Evolutionary conservation across 2,888 invertebrate species (phyloP).

Genomic region (Digitonthophagus gazella): DNA sequence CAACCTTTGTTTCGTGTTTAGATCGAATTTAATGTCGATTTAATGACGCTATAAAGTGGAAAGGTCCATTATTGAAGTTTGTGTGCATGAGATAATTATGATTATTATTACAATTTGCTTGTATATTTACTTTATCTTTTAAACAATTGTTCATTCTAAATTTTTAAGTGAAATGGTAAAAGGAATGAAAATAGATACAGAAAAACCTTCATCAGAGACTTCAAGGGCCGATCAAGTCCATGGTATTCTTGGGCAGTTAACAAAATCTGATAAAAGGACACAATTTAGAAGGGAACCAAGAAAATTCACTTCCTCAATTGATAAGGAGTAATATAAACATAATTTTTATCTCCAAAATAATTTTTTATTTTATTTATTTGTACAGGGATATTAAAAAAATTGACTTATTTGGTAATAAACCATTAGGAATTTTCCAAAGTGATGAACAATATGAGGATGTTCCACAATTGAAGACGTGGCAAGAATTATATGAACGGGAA

Average conservation of each 20-base stretch:
- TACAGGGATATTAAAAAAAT: slow-evolving; percentile 51
- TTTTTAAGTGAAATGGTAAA: slow-evolving; percentile 65
- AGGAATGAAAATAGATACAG: slow-evolving; percentile 75
- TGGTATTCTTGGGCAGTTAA: slow-evolving; percentile 21
- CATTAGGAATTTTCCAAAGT: slow-evolving; percentile 64
- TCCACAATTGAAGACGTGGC: slow-evolving; percentile 64
- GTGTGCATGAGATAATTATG: too few species aligned
- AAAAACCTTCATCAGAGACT: slow-evolving; percentile 47
- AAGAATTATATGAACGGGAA: slow-evolving; percentile 62
- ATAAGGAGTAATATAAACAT: background rate
- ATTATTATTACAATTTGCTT: slow-evolving; percentile 2
- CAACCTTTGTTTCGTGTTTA: too few species aligned
- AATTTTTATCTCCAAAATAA: background rate
- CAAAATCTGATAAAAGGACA: slow-evolving; percentile 7
- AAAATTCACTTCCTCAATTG: background rate
- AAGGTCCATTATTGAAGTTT: too few species aligned
- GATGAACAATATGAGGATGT: slow-evolving; percentile 40
- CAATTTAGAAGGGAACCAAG: slow-evolving; percentile 1
- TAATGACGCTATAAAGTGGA: too few species aligned
- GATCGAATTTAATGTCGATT: too few species aligned
- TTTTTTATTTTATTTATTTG: slow-evolving; percentile 15
- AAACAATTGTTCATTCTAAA: slow-evolving; percentile 7
- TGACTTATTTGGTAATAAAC: slow-evolving; percentile 62
- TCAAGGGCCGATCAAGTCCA: slow-evolving; percentile 57
- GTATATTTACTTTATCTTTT: background rate